Evolutionary conservation across 1,140 invertebrate species (phyloP), one percentile per base, ranked within the genome.

Genomic region (Cyrtorhinus lividipennis): DNA sequence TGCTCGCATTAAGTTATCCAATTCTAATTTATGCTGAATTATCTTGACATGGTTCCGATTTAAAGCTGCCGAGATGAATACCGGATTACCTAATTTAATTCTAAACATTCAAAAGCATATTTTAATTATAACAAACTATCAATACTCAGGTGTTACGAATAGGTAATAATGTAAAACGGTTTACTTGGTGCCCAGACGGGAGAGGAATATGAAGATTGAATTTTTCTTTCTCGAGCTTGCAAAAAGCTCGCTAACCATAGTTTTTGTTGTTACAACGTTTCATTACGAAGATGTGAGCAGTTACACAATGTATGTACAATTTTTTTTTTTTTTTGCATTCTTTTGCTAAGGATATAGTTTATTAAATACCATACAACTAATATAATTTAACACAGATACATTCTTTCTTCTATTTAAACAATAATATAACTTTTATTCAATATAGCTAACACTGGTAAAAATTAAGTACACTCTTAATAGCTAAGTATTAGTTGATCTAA

Each of bases 321-420:
- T 44, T 44, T 44, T 8, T n/a, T 44, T 53, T 53, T 53, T 22
- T 15, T 15, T 53, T 12, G 10, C 20, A 53, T 15, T 8, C 18
- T 53, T 20, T 53, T n/a, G 8, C 10, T 53, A 22, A 53, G 48
- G 20, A 53, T 53, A 53, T 53, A 12, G 8, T 53, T 15, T 53
- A 53, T 53, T 58, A 63, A 63, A 63, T 56, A 63, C 62, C 62
- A 45, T 63, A 58, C 62, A 63, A 53, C 62, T 63, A 63, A 58
- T 57, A 63, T 57, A 63, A 63, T 63, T 63, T 58, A 63, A 63
- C 62, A 63, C 62, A 63, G 62, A 63, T 63, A 63, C 62, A 63
- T 38, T 38, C 25, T 63, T 53, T 24, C 48, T 53, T 24, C 48
- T 53, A 53, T 63, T 57, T 63, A 30, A 63, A 57, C 62, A 63